phyloP scores from a whole-genome alignment of 2,888 invertebrate species.

The Ferdinandea cuprea region DNA sequence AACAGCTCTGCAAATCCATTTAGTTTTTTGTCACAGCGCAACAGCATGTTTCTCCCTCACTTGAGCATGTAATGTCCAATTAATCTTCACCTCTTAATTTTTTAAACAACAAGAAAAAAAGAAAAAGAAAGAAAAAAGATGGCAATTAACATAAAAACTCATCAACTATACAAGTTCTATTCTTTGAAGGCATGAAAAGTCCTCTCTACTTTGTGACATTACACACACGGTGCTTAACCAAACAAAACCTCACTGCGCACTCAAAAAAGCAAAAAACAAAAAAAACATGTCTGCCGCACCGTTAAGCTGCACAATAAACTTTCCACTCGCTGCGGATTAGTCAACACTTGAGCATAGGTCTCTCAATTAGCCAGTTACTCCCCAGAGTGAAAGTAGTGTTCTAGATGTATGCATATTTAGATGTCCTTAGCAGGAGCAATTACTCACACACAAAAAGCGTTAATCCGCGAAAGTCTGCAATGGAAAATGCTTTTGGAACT shows the following conservation, averaged over 20 bases:
- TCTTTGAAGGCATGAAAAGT: conserved; percentile 64
- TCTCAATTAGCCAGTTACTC: conserved; percentile 61
- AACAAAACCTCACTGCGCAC: conserved; percentile 63
- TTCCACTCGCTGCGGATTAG: conserved; percentile 67
- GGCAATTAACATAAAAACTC: conserved; percentile 37
- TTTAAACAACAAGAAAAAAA: background rate
- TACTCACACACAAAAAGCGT: conserved; percentile 69
- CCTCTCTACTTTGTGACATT: conserved; percentile 57
- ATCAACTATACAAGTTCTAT: conserved; percentile 38
- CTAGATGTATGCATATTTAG: conserved; percentile 42
- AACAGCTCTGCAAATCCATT: no score
- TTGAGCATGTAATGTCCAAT: conserved; percentile 39
- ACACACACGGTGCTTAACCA: conserved; percentile 62
- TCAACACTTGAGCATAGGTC: conserved; percentile 69
- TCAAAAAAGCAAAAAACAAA: conserved; percentile 3
- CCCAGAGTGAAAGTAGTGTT: conserved; percentile 38
- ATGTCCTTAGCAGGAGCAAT: conserved; percentile 65
- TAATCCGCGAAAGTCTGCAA: conserved; percentile 71
- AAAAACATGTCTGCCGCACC: conserved; percentile 50
- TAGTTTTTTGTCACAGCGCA: no score
- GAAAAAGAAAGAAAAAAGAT: no score
- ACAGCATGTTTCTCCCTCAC: no score
- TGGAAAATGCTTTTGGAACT: conserved; percentile 54
- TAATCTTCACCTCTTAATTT: conserved; percentile 11
- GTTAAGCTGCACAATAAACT: conserved; percentile 72